Conservation (phyloP, 2,888 invertebrate genomes). For the Acanthosepion esculentum region DNA sequence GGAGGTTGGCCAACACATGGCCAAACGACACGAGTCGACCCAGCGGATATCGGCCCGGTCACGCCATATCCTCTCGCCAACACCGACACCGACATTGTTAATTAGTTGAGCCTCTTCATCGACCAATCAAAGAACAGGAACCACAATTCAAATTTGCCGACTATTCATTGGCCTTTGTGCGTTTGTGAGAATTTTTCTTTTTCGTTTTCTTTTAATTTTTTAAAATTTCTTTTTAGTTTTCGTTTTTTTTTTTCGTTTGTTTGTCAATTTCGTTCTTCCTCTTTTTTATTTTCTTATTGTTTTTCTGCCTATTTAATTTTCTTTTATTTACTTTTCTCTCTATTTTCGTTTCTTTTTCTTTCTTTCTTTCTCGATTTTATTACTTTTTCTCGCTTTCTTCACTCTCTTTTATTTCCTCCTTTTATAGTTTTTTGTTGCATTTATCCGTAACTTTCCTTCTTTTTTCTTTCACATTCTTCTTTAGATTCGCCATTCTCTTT, state of each 20-base stretch:
- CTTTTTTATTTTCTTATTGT: not conserved
- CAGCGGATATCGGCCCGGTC: constrained; percentile 33
- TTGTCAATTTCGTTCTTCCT: not conserved
- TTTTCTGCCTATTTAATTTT: not conserved
- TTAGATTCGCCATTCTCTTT: not conserved
- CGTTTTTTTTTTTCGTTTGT: not conserved
- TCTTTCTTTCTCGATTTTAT: not conserved
- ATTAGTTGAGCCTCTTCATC: not conserved
- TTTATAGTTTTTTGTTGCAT: not conserved
- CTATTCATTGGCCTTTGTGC: not conserved
- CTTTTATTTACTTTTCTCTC: not conserved
- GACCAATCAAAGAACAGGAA: not conserved
- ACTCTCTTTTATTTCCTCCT: no score
- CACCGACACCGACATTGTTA: not conserved
- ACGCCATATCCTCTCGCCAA: not conserved
- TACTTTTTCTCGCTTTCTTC: no score
- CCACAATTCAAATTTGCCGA: constrained; percentile 5
- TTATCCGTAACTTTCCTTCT: not conserved
- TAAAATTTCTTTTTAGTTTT: not conserved
- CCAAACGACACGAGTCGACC: constrained; percentile 33
- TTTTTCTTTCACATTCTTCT: not conserved
- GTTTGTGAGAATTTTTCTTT: not conserved
- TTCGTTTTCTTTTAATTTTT: not conserved
- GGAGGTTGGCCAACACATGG: constrained; percentile 18
- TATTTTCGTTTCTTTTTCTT: not conserved